Percentiles rank a stretch among this genome's conserved stretches.
Evolutionary conservation across 2,113 vertebrate genomes (phyloP).

Genomic region (Callorhinus ursinus): DNA sequence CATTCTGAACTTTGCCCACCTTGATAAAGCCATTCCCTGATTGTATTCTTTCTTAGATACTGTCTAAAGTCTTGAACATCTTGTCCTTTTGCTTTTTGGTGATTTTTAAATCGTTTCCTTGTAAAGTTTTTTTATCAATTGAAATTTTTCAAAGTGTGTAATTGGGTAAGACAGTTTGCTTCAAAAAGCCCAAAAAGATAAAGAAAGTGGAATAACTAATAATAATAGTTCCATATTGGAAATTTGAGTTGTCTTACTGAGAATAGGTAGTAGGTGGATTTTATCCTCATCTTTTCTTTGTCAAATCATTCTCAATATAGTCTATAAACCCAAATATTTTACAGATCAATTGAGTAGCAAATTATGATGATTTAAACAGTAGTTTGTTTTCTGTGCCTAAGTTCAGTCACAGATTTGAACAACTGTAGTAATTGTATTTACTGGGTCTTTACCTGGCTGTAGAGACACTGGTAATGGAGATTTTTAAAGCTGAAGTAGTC

Average conservation of each 20-base stretch:
- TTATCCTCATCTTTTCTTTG: constrained; percentile 63
- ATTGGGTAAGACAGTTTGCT: constrained; percentile 47
- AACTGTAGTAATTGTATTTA: background rate
- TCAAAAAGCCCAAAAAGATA: background rate
- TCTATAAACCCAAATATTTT: background rate
- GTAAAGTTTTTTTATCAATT: constrained; percentile 40
- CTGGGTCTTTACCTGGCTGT: background rate
- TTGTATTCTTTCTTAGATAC: constrained; percentile 51
- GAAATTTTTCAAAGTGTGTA: background rate
- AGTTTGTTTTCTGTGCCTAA: constrained; percentile 44
- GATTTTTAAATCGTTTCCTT: constrained; percentile 45
- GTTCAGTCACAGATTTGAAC: constrained; percentile 27
- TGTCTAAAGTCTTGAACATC: constrained; percentile 55
- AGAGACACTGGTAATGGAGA: constrained; percentile 12
- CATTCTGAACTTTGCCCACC: constrained; percentile 26
- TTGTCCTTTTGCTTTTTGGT: constrained; percentile 61
- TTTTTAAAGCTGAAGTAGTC: background rate
- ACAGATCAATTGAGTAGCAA: background rate
- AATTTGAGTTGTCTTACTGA: constrained; percentile 23
- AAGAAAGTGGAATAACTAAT: constrained; percentile 2
- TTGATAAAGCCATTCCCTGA: constrained; percentile 33
- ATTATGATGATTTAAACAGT: constrained; percentile 28
- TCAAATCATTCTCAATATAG: background rate
- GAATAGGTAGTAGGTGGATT: background rate
- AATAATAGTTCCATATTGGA: background rate